phyloP scores from a whole-genome alignment of 2,797 vertebrate genomes.

The Calcarius lapponicus region DNA sequence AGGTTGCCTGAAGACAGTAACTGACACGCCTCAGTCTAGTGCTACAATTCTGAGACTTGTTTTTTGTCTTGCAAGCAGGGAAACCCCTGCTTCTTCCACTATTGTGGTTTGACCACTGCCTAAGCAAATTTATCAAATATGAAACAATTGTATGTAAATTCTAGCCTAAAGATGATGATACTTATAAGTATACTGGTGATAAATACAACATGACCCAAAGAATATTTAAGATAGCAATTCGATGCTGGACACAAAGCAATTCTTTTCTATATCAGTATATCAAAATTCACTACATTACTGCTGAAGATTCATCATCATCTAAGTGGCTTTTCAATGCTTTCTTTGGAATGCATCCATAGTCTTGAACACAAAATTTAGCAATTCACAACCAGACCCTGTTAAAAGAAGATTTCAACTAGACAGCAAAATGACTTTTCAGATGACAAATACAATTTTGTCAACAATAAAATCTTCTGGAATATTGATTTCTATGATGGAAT shows the following conservation, averaged over 20 bases:
- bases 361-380: not conserved
- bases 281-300: not conserved
- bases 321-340: not conserved
- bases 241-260: not conserved
- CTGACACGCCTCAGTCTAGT: not conserved
- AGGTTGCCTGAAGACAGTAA: not conserved
- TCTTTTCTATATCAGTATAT: not conserved
- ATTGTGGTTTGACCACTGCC: not conserved
- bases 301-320: not conserved
- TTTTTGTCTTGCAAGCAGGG: not conserved
- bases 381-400: not conserved
- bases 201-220: not conserved
- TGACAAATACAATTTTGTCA: conserved; percentile 1
- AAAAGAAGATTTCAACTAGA: not conserved
- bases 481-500: not conserved
- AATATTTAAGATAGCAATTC: not conserved
- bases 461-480: conserved; percentile 5
- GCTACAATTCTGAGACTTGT: not conserved
- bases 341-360: not conserved
- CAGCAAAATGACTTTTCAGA: not conserved
- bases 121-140: not conserved
- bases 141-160: not conserved
- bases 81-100: not conserved
- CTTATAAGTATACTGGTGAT: not conserved
- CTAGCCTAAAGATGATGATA: not conserved